Base-by-base conservation (phyloP, 2,797 vertebrate genomes). In the Scolopax rusticola region DNA sequence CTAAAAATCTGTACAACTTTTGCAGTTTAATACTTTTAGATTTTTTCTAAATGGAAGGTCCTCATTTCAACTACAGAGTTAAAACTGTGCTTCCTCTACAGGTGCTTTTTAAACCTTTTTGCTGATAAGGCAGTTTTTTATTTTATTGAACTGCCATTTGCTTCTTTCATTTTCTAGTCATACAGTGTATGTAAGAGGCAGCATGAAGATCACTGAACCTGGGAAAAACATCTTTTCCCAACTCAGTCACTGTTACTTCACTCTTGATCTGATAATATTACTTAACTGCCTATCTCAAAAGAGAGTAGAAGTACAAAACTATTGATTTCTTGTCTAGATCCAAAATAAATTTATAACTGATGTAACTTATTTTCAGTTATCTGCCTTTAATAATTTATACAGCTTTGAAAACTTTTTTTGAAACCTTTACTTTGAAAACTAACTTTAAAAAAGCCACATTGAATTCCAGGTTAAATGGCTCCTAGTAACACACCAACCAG, bases 351-450 rank as follows among this genome's bases (percentile, higher is more conserved):
- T 43, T 47, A 14, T n/a, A 69, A 36, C 15, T 63, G 57, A 53
- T 14, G 10, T 48, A 65, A 40, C 5, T 43, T 67, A 7, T 73
- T 82, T 91, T 87, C 40, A 41, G 27, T 70, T 65, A 18, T 63
- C 21, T 81, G 3, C 71, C 33, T 53, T 71, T 60, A 80, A 53
- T 54, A 51, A 63, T n/a, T 32, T 60, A 11, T 27, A 63, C 18
- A 57, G 10, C 54, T n/a, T n/a, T n/a, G n/a, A n/a, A n/a, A n/a
- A n/a, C n/a, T n/a, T n/a, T n/a, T n/a, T n/a, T n/a, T n/a, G n/a
- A n/a, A n/a, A n/a, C n/a, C n/a, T n/a, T 82, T 89, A 23, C 47
- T 87, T 69, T 83, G 81, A 87, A 93, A 84, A 60, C 28, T 67
- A 48, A 70, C 32, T 90, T 92, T 32, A 0, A 28, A 90, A 73